phyloP scores from a whole-genome alignment of 2,888 invertebrate species.

The Phoenoteleia sp. region DNA sequence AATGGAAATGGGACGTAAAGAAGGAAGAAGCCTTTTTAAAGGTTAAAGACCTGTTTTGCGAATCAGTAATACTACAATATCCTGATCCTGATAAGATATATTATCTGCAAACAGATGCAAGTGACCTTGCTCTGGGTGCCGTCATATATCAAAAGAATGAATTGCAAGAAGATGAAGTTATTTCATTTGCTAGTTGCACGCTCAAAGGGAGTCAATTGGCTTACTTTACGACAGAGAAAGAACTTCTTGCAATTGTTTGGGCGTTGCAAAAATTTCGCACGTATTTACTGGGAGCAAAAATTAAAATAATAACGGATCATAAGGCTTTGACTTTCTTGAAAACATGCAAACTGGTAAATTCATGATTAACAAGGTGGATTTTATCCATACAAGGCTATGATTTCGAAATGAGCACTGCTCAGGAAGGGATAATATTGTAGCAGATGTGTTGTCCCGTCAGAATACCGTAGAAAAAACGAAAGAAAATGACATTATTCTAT shows the following conservation, averaged over 20 bases:
- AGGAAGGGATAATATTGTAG: background rate
- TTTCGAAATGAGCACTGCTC: background rate
- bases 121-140: background rate
- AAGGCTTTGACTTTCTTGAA: background rate
- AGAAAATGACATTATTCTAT: background rate
- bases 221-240: background rate
- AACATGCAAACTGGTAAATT: background rate
- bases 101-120: too few species aligned
- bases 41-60: background rate
- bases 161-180: background rate
- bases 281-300: background rate
- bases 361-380: background rate
- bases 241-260: background rate
- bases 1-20: background rate
- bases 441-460: background rate
- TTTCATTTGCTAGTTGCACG: background rate
- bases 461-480: background rate
- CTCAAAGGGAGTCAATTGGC: too few species aligned
- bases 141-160: background rate
- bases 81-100: background rate
- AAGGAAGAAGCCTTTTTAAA: background rate
- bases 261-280: background rate
- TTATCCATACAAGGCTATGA: background rate
- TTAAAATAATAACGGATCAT: too few species aligned
- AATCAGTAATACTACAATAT: background rate